Percentiles rank a stretch among this genome's conserved stretches.
Evolutionary conservation across 2,797 vertebrate species (phyloP).

Genomic region (Enteromius thamalakanensis): DNA sequence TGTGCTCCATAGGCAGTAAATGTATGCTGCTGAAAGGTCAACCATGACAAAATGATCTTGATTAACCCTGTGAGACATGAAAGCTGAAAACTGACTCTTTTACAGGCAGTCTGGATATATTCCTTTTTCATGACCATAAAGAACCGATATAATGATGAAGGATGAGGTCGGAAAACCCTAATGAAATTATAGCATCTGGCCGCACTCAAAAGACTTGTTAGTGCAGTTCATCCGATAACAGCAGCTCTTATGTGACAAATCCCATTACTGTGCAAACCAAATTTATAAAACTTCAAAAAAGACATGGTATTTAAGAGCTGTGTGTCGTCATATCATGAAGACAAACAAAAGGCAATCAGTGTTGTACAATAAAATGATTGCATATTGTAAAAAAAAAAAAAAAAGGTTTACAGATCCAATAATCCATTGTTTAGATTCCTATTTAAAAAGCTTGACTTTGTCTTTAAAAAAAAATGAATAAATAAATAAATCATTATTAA

Average conservation of each 20-base stretch:
- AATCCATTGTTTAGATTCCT: neutral
- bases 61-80: conserved; percentile 41
- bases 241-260: conserved; percentile 6
- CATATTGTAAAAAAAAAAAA: neutral
- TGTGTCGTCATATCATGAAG: neutral
- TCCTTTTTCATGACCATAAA: conserved; percentile 14
- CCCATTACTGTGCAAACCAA: neutral
- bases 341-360: neutral
- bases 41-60: conserved; percentile 48
- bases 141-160: neutral
- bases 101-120: conserved; percentile 33
- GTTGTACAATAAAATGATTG: neutral
- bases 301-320: neutral
- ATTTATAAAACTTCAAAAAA: neutral
- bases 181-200: conserved; percentile 28
- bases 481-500: neutral
- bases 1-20: conserved; percentile 8
- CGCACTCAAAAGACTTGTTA: conserved; percentile 15
- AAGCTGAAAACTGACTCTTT: conserved; percentile 44
- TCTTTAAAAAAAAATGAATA: neutral
- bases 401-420: neutral
- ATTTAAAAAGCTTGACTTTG: neutral
- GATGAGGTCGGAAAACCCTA: neutral
- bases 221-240: neutral
- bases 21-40: conserved; percentile 49